Evolutionary conservation across 2,797 vertebrate genomes (phyloP), one percentile per base, ranked within the genome.

Genomic region (Botia almorhae): DNA sequence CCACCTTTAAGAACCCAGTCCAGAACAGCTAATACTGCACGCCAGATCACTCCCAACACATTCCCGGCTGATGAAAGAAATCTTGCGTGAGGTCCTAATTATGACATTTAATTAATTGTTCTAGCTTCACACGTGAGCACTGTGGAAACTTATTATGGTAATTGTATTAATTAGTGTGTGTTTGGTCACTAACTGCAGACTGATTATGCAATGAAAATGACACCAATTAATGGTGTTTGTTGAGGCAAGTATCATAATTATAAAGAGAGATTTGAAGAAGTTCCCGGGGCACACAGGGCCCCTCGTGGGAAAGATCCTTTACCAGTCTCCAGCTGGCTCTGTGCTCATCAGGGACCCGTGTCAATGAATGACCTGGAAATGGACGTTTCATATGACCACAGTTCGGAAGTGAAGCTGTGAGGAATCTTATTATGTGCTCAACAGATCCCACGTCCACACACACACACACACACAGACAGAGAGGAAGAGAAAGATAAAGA

Each of bases 311-410:
- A 82, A 84, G 87, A 92, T 92, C 91, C 85, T 86, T 90, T 93
- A 89, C 86, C 88, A 87, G 89, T 86, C 82, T 87, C 68, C 60
- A 69, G 81, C 74, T 74, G 81, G 80, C 82, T 65, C 26, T 76
- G 75, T 76, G 83, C 88, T 92, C 91, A 92, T 86, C 63, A 77
- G 91, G 87, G 89, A 89, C 90, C 82, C 56, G 71, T 73, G 79
- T 94, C 90, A 91, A 93, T 93, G 88, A 90, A 85, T 89, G 87
- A 93, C 89, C 92, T 94, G 93, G 92, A 94, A 92, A 91, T 91
- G 83, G 90, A 85, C 67, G 88, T 90, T 88, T 90, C 88, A 91
- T 86, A 90, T 91, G 89, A 89, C 87, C 80, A 87, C 82, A 87
- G 89, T 84, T 83, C 87, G 89, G 81, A 94, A 94, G 90, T 91